Evolutionary conservation across 53 echinoderm and acorn worm species (phyloP).

Genomic region (Glandiceps talaboti): DNA sequence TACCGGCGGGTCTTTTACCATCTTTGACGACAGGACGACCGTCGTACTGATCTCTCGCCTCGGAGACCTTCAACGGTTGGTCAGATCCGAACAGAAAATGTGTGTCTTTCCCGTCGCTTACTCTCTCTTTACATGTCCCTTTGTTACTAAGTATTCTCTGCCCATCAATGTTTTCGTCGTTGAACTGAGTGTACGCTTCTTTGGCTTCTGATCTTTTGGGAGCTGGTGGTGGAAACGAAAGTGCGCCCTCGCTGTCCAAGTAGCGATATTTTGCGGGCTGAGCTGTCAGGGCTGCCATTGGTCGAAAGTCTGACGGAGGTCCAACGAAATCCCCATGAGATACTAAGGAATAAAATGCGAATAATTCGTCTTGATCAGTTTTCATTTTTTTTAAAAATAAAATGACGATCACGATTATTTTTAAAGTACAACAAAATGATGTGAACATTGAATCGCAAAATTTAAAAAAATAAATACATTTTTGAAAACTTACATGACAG

Average conservation of each 20-base stretch:
- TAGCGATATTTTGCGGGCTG: conserved; percentile 68
- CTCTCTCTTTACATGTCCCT: conserved; percentile 47
- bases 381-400: no score
- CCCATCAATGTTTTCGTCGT: not conserved
- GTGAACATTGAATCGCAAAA: no score
- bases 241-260: conserved; percentile 49
- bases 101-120: conserved; percentile 62
- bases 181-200: conserved; percentile 50
- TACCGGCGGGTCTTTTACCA: conserved; percentile 49
- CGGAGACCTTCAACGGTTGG: conserved; percentile 22
- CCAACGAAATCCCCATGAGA: conserved; percentile 62
- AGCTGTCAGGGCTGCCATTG: conserved; percentile 17
- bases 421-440: not conserved
- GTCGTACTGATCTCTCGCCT: conserved; percentile 53
- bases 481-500: conserved; percentile 50
- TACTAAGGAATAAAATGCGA: no score
- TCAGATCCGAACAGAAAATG: conserved; percentile 87
- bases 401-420: not conserved
- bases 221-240: conserved; percentile 54
- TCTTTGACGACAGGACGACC: conserved; percentile 10
- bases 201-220: conserved; percentile 57
- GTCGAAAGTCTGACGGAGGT: conserved; percentile 10
- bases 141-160: conserved; percentile 1
- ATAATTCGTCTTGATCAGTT: no score
- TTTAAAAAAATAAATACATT: not conserved